phyloP scores from a whole-genome alignment of 92 coral and sea anemone species.

The Virgularia gustaviana region DNA sequence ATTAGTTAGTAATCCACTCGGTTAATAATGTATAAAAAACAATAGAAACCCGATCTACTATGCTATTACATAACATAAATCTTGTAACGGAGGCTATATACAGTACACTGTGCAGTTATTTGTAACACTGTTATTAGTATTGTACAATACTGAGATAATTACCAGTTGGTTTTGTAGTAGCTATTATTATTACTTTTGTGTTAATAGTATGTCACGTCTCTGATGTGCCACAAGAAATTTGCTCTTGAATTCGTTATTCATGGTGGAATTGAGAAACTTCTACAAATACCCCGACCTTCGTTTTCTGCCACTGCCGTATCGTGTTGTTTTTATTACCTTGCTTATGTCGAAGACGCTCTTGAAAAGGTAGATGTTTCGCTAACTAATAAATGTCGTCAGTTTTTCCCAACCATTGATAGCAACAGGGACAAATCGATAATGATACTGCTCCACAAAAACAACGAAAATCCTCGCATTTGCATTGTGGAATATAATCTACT shows the following conservation, averaged over 20 bases:
- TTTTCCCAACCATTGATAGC: too few relatives aligned
- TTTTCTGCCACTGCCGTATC: slow-evolving; percentile 91
- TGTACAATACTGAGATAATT: too few relatives aligned
- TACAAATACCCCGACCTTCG: slow-evolving; percentile 94
- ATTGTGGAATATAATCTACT: not conserved
- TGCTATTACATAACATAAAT: too few relatives aligned
- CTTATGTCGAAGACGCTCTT: slow-evolving; percentile 95
- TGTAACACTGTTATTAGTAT: too few relatives aligned
- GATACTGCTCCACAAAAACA: not conserved
- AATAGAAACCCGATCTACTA: too few relatives aligned
- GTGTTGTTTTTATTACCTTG: slow-evolving; percentile 86
- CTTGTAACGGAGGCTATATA: too few relatives aligned
- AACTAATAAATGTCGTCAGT: too few relatives aligned
- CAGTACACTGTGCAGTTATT: too few relatives aligned
- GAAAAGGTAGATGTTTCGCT: slow-evolving; percentile 67
- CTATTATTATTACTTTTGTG: not conserved
- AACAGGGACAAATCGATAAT: too few relatives aligned
- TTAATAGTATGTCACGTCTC: slow-evolving; percentile 78
- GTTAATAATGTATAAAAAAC: too few relatives aligned
- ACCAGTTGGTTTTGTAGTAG: too few relatives aligned
- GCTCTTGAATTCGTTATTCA: slow-evolving; percentile 95
- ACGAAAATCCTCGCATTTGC: not conserved
- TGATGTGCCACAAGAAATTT: slow-evolving; percentile 97
- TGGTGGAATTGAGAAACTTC: slow-evolving; percentile 73
- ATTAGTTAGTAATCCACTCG: too few relatives aligned